Conservation (phyloP, 2,888 invertebrate species). For the Tenthredo mesomela region DNA sequence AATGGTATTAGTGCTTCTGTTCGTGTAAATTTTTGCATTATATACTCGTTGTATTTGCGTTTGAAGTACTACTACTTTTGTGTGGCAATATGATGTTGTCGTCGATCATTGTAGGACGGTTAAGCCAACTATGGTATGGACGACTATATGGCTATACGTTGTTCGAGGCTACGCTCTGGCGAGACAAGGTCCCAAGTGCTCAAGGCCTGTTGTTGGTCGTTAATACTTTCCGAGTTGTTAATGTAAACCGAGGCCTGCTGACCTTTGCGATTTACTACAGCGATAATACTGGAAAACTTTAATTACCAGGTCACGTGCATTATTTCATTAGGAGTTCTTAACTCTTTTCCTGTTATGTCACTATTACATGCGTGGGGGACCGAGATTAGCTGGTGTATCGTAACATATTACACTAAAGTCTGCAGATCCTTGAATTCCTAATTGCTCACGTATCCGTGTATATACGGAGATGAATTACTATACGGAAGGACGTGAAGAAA, state of each 20-base stretch:
- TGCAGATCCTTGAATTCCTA: not conserved
- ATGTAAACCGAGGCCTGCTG: conserved; percentile 16
- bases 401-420: not conserved
- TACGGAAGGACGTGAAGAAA: not conserved
- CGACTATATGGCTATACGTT: not conserved
- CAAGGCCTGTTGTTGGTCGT: conserved; percentile 45
- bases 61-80: not conserved
- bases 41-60: not conserved
- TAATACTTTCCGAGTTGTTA: conserved; percentile 37
- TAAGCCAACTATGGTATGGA: not conserved
- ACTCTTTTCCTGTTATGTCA: not conserved
- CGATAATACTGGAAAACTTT: conserved; percentile 44
- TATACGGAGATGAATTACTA: not conserved
- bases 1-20: not conserved
- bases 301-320: conserved; percentile 38
- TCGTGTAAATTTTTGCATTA: conserved; percentile 1
- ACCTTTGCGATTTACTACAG: conserved; percentile 35
- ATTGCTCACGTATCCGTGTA: not conserved
- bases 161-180: conserved; percentile 10
- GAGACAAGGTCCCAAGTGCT: conserved; percentile 21
- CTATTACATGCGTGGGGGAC: not conserved
- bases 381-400: not conserved
- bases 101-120: conserved; percentile 20
- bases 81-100: not conserved
- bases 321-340: conserved; percentile 15